Evolutionary conservation across 2,797 vertebrate species (phyloP).

Genomic region (Percopsis omiscomaycus): DNA sequence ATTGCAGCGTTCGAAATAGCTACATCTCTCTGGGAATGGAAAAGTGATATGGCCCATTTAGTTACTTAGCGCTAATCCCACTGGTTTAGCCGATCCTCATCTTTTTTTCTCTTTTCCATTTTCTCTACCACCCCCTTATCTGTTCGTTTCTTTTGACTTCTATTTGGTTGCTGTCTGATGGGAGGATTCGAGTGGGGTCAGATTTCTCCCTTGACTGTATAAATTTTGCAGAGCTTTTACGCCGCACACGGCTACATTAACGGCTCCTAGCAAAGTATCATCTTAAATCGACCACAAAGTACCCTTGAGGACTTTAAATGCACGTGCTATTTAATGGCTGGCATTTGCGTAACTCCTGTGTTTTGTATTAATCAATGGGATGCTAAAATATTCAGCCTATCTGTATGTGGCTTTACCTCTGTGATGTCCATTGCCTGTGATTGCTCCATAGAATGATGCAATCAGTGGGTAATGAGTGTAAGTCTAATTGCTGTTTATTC

Average conservation of each 20-base stretch:
- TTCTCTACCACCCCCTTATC: conserved; percentile 48
- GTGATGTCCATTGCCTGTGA: conserved; percentile 40
- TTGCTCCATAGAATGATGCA: conserved; percentile 64
- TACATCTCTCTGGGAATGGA: conserved; percentile 71
- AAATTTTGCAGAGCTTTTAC: conserved; percentile 41
- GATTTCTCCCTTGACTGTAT: conserved; percentile 49
- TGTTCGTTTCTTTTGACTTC: conserved; percentile 52
- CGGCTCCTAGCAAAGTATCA: conserved; percentile 30
- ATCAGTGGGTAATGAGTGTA: conserved; percentile 65
- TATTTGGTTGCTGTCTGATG: conserved; percentile 62
- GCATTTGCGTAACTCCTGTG: conserved; percentile 15
- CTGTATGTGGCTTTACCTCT: conserved; percentile 32
- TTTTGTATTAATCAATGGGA: conserved; percentile 10
- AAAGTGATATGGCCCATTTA: conserved; percentile 76
- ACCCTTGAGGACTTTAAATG: conserved; percentile 40
- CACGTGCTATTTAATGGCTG: conserved; percentile 35
- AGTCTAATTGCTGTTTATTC: conserved; percentile 75
- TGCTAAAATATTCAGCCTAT: neutral
- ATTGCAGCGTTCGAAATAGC: conserved; percentile 66
- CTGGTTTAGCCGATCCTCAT: conserved; percentile 53
- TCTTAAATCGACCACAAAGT: conserved; percentile 45
- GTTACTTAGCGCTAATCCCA: conserved; percentile 75
- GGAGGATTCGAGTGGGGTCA: conserved; percentile 64
- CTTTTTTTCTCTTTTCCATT: conserved; percentile 45
- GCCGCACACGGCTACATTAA: conserved; percentile 45